Base-by-base conservation (phyloP, 2,113 vertebrate genomes). In the Mustela nigripes region DNA sequence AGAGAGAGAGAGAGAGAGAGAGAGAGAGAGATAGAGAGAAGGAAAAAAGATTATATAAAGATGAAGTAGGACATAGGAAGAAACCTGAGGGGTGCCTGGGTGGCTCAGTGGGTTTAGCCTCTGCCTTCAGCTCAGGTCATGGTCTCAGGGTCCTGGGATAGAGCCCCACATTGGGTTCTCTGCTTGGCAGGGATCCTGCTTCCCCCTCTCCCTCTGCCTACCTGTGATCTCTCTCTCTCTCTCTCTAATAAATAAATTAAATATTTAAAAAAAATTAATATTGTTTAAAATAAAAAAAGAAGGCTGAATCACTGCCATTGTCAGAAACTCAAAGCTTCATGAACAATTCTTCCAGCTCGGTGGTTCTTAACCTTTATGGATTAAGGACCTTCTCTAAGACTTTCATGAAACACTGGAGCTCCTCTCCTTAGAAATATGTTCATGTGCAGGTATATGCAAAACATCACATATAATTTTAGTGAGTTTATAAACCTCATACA, bases 271-370 rank as follows among this genome's bases (percentile, higher is more conserved):
- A 56, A 56, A 56, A 56, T 56, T 56, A 18, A 18, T 56, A 56
- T 18, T 56, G 53, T 56, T 56, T 53, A 56, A 56, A 56, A 18
- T 18, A 53, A 39, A 39, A 18, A 56, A 92, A 92, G 19, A 36
- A 89, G 69, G 6, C 21, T 15, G 5, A 93, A 21, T 95, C 65
- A 71, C 14, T 36, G 36, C 92, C 15, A 79, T 11, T 53, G n/a
- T n/a, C 42, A 71, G 42, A 84, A 95, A 60, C 67, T 78, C 7
- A 78, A 89, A 95, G 36, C 19, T 89, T 97, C 45, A 4, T 28
- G 85, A 58, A 78, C 21, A 4, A 2, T 71, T 90, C 48, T 81
- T 74, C 62, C 22, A 76, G 31, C 67, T 91, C 16, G 5, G 26
- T 85, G 45, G 6, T 86, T 96, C 33, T 85, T 89, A 91, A 50